phyloP scores from a whole-genome alignment of 2,113 vertebrate species.

The Bothrops jararaca region DNA sequence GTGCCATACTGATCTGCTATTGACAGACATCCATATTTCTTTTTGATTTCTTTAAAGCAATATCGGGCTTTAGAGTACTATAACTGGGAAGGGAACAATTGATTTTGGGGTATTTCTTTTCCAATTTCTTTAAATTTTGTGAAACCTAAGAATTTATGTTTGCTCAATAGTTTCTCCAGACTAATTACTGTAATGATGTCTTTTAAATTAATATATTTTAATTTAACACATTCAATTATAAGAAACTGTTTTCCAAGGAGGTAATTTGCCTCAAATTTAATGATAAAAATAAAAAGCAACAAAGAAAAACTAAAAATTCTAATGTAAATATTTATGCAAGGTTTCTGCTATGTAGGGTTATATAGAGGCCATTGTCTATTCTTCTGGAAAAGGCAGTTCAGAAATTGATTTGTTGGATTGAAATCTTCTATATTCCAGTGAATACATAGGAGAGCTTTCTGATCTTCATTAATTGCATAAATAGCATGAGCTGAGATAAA shows the following conservation, averaged over 20 bases:
- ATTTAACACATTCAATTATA: neutral
- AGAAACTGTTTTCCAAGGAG: neutral
- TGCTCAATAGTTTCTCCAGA: neutral
- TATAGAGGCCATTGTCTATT: neutral
- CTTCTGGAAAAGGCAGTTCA: neutral
- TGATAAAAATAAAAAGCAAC: neutral
- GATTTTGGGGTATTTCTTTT: neutral
- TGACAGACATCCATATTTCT: neutral
- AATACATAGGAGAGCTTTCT: neutral
- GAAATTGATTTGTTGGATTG: neutral
- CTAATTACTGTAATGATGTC: neutral
- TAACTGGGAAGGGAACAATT: neutral
- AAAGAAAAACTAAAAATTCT: neutral
- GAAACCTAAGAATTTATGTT: neutral
- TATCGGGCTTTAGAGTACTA: neutral
- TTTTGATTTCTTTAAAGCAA: neutral
- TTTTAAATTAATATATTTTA: neutral
- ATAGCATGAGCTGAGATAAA: neutral
- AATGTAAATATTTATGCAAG: neutral
- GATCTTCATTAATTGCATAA: neutral
- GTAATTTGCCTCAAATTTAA: neutral
- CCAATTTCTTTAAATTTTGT: neutral
- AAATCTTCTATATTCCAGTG: neutral
- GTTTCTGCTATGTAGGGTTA: neutral
- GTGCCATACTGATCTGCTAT: neutral